Evolutionary conservation across 2,797 vertebrate species (phyloP).

Genomic region (Melopsittacus undulatus): DNA sequence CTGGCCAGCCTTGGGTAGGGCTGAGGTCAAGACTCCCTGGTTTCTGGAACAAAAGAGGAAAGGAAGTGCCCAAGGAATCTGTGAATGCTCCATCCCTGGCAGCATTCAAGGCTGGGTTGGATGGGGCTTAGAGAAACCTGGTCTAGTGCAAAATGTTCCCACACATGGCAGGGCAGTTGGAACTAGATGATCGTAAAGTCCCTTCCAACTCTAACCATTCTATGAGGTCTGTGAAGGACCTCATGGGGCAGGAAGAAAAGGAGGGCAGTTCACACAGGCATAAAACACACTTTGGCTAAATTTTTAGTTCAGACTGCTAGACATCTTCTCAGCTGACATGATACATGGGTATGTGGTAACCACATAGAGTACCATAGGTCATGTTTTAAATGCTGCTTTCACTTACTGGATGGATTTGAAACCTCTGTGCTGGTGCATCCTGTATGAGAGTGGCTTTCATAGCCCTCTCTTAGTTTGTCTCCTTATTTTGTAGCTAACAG

Average conservation of each 20-base stretch:
- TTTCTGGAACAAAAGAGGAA: background rate
- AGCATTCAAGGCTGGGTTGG: background rate
- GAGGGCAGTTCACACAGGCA: fast-evolving
- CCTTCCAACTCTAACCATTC: background rate
- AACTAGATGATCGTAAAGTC: background rate
- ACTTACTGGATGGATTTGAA: background rate
- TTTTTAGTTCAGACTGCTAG: background rate
- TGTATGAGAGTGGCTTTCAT: fast-evolving
- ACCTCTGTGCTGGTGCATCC: background rate
- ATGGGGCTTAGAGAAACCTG: background rate
- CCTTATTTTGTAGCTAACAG: background rate
- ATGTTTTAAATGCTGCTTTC: background rate
- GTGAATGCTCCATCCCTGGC: background rate
- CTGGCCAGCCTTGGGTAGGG: background rate
- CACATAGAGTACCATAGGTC: background rate
- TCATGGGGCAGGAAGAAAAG: background rate
- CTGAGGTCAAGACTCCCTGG: background rate
- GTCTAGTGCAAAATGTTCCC: background rate
- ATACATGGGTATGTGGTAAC: background rate
- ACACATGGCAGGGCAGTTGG: background rate
- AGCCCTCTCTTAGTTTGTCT: background rate
- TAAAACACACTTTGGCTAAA: background rate
- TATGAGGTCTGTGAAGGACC: background rate
- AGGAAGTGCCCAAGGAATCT: background rate
- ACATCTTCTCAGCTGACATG: background rate